phyloP scores from a whole-genome alignment of 2,797 vertebrate genomes.

The Syngnathus acus region DNA sequence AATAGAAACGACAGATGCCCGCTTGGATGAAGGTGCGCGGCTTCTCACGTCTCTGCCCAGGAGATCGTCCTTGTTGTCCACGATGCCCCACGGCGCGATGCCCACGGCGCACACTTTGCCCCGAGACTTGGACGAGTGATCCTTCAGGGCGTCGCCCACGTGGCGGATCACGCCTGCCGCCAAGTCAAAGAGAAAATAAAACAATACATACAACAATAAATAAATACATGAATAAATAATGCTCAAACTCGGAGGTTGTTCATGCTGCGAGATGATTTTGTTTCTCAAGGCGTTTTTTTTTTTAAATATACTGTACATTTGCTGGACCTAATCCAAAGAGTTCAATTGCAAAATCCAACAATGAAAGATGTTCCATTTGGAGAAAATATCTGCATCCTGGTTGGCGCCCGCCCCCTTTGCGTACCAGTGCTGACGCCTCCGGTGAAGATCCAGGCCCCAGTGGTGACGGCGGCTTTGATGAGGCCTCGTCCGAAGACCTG shows the following conservation, averaged over 20 bases:
- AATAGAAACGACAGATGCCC: no score
- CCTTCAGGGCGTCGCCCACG: slow-evolving; percentile 93
- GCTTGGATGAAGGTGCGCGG: no score
- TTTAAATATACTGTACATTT: no score
- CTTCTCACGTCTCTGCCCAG: slow-evolving; percentile 85
- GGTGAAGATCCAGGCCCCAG: slow-evolving; percentile 97
- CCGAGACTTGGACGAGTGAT: slow-evolving; percentile 94
- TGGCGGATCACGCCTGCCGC: slow-evolving; percentile 87
- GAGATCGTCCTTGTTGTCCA: slow-evolving; percentile 92
- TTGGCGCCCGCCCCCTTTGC: no score
- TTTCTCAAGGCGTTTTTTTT: no score
- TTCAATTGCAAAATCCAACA: background rate
- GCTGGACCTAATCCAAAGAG: no score
- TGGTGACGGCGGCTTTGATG: slow-evolving; percentile 93
- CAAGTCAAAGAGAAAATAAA: background rate
- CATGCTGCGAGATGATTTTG: no score
- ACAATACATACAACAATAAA: no score
- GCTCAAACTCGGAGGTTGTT: no score
- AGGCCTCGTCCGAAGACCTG: slow-evolving; percentile 94
- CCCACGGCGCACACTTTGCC: slow-evolving; percentile 91
- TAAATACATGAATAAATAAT: no score
- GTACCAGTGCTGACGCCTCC: slow-evolving; percentile 90
- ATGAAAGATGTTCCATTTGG: background rate
- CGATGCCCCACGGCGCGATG: slow-evolving; percentile 93
- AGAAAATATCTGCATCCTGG: no score